Evolutionary conservation across 2,113 vertebrate species (phyloP).

Genomic region (Dascyllus trimaculatus): DNA sequence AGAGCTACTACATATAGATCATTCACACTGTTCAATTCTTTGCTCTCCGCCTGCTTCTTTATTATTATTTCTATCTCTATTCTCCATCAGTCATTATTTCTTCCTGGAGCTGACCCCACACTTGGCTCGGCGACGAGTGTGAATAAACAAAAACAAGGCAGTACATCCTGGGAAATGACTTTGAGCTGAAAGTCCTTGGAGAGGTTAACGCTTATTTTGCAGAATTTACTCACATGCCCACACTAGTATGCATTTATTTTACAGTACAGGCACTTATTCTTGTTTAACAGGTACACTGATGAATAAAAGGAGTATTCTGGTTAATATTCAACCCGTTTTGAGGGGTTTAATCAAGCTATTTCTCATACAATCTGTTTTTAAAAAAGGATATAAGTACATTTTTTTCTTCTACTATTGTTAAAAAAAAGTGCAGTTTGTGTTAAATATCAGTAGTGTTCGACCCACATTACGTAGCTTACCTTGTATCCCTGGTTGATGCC

Average conservation of each 20-base stretch:
- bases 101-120: conserved; percentile 23
- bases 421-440: background rate
- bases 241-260: background rate
- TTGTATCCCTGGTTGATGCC: conserved; percentile 99
- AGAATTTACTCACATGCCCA: too few species aligned
- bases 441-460: too few species aligned
- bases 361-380: too few species aligned
- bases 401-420: too few species aligned
- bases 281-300: background rate
- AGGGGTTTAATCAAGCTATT: background rate
- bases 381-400: too few species aligned
- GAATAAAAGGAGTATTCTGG: too few species aligned
- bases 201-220: background rate
- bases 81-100: conserved; percentile 15
- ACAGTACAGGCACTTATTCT: background rate
- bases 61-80: conserved; percentile 26
- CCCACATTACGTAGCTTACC: conserved; percentile 77
- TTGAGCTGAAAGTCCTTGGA: conserved; percentile 11
- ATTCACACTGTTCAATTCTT: conserved; percentile 34
- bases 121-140: conserved; percentile 9
- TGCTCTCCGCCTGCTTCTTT: conserved; percentile 22
- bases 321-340: background rate
- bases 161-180: conserved; percentile 22
- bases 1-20: conserved; percentile 54
- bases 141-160: conserved; percentile 48